Base-by-base conservation (phyloP, 23 tunicate genomes). In the Aplidium turbinatum region DNA sequence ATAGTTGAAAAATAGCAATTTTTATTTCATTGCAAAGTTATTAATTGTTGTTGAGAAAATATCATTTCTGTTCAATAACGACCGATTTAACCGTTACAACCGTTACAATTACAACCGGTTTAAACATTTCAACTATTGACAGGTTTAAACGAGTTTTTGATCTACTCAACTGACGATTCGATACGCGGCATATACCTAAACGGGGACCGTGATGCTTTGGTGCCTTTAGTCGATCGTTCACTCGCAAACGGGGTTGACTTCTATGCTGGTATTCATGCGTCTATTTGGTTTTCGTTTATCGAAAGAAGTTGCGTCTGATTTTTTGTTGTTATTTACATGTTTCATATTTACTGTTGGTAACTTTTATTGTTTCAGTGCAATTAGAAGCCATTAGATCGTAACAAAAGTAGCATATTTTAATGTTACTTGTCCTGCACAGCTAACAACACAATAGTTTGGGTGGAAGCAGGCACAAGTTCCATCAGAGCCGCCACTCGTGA, bases 61-160 rank as follows among this genome's bases (percentile, higher is more conserved):
- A n/a, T n/a, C n/a, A n/a, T n/a, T n/a, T n/a, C n/a, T n/a, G n/a
- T n/a, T n/a, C n/a, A n/a, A n/a, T n/a, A n/a, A n/a, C n/a, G n/a
- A n/a, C n/a, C n/a, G n/a, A n/a, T n/a, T n/a, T n/a, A n/a, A n/a
- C n/a, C n/a, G n/a, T n/a, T n/a, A n/a, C n/a, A n/a, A n/a, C n/a
- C n/a, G n/a, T n/a, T n/a, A n/a, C n/a, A n/a, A n/a, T n/a, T n/a
- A n/a, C n/a, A n/a, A n/a, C n/a, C n/a, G n/a, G n/a, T n/a, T n/a
- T n/a, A n/a, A n/a, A n/a, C n/a, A n/a, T n/a, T n/a, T n/a, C n/a
- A n/a, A n/a, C n/a, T n/a, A n/a, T n/a, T n/a, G n/a, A n/a, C 64
- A 87, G 94, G 82, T 31, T 55, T 47, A 33, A 47, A 54, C n/a
- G 86, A 87, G 9, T 87, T 87, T 56, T 72, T 87, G 11, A 55